Evolutionary conservation across 1,140 invertebrate species (phyloP), one percentile per base, ranked within the genome.

Genomic region (Nautilus pompilius): DNA sequence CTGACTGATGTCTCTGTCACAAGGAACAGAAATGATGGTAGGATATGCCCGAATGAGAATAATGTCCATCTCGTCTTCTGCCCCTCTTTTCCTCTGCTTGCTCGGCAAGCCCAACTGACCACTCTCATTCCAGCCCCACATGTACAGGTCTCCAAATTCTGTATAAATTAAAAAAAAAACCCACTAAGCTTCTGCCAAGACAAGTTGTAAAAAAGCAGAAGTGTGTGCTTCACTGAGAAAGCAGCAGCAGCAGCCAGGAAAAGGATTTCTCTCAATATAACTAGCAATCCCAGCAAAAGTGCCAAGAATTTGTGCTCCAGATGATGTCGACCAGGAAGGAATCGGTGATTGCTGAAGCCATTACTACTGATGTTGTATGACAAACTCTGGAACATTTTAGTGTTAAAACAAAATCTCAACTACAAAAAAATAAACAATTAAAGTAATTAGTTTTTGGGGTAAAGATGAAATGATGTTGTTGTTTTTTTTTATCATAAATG

Each of bases 91-190:
- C 36, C 10, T 24, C 29, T 26, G 28, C n/a, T 2, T 29, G 4
- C 58, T 73, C 34, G 86, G 83, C 24, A 87, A 78, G 20, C 90
- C 93, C 22, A 91, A 74, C 80, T 95, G 93, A 2, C 90, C 89
- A 77, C 88, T 90, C 70, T 88, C 87, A 82, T 95, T 96, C 90
- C 90, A 93, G 5, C 94, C 93, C 85, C 92, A 95, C 36, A 89
- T 86, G 76, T 89, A 93, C 10, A 95, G 75, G 67, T 87, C 87
- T 30, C 85, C 85, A 61, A 57, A 61, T 24, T 75, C 82, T 79
- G 63, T 46, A 67, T 65, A 48, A 53, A 41, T 36, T 5, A 62
- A 51, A 29, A 48, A 36, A 22, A 24, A 48, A 17, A 60, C n/a
- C 17, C 41, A 54, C 17, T 6, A 5, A 60, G 5, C 22, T 13